Base-by-base conservation (phyloP, 2,888 invertebrate genomes). In the Eilema depressum region DNA sequence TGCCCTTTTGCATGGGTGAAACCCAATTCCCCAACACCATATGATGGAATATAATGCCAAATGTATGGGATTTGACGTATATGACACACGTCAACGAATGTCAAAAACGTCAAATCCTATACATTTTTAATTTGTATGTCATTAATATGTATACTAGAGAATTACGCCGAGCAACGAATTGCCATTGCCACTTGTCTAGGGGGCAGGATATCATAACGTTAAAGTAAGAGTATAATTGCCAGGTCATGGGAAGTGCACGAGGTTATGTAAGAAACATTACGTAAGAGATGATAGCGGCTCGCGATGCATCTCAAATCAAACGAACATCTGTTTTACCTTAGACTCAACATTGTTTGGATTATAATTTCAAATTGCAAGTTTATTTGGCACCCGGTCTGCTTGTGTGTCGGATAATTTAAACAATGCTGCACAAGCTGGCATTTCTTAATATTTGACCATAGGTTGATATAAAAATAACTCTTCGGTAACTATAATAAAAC, bases 371-470 rank as follows among this genome's bases (percentile, higher is more conserved):
- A 23, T 37, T 62, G 23, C 23, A 33, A 37, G 7, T 62, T 62
- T 33, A 14, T 62, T 33, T 62, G 62, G 33, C 62, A 62, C n/a
- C 23, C 33, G n/a, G 33, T 23, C 23, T 62, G 61, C 23, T 62
- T 23, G 30, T 23, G 30, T 62, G 23, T 62, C 33, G 37, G 23
- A 37, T 23, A 25, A 14, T 33, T 37, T 23, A 62, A 62, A 62
- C 62, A 62, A 37, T 62, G 1, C 8, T 23, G 11, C 23, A 23
- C 23, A 23, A 23, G 14, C 62, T 37, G 30, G 33, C 33, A 12
- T 23, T 62, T 62, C 14, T 23, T n/a, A 4, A 17, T 17, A 23
- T 37, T 33, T 23, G 23, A 23, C 7, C 23, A 17, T 23, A 37
- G 2, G 7, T 30, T 33, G 30, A 11, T 61, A 20, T n/a, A 30